Evolutionary conservation across 2,888 invertebrate genomes (phyloP), one percentile per base, ranked within the genome.

Genomic region (Drosophila acutilabella): DNA sequence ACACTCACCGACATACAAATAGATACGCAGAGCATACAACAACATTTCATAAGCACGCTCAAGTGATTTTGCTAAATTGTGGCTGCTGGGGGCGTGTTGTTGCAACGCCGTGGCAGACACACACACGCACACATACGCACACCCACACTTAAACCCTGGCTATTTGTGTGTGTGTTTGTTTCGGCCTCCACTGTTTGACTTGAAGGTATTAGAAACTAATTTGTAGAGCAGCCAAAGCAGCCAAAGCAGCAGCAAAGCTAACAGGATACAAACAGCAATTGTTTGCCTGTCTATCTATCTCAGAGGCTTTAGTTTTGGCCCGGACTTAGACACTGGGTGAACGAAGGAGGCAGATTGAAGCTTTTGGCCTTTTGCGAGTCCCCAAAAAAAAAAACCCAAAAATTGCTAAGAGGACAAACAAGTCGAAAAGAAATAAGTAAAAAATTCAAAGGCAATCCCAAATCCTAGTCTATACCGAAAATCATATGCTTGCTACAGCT

Each of bases 141-240:
- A 45, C 23, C 42, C 48, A 52, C 16, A 44, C 52, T 38, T 38
- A 66, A 50, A 44, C 61, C 58, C 23, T 48, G 71, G 30, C 38
- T 57, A 47, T 61, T 76, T 76, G 40, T 72, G 26, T 58, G 44
- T 57, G 41, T 64, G 70, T 66, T 80, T 82, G 66, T 54, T 79
- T 81, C 67, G 58, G 81, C 61, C 62, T 66, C 64, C 71, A 66
- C 68, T 87, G 84, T 89, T 85, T 85, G 85, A 89, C 89, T 85
- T 89, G 80, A 85, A 89, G 85, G 89, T 86, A 86, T 86, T 86
- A 89, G 89, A 89, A 89, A 89, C 85, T 86, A 86, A 86, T 86
- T 86, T 86, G 88, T 88, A 71, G 65, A 72, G 68, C 68, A 71
- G 51, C 75, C 64, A 64, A 58, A 72, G 68, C 68, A 71, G 51